A percentile compares a stretch with the other conserved stretches of the same genome.
Conservation (phyloP, 1,140 invertebrate species). For the Brachionus koreanus region DNA sequence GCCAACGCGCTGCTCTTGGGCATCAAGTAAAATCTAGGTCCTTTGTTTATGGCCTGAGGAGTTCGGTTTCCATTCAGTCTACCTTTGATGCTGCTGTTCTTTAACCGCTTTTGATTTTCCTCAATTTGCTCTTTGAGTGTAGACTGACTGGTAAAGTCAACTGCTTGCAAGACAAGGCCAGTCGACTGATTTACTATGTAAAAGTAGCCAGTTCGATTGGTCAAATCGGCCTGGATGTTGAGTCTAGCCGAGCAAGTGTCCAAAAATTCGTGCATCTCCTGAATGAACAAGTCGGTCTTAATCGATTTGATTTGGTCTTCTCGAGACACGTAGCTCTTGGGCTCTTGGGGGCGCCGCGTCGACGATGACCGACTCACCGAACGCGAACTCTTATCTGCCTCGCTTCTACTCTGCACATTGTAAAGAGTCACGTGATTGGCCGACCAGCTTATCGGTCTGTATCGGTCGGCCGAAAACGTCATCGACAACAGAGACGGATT, state of each 20-base stretch:
- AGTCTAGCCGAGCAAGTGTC: background rate
- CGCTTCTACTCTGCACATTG: background rate
- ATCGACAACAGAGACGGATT: background rate
- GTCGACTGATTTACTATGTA: constrained; percentile 41
- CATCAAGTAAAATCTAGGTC: constrained; percentile 41
- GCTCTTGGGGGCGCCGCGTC: background rate
- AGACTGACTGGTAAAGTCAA: constrained; percentile 14
- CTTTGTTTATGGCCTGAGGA: background rate
- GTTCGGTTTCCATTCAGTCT: background rate
- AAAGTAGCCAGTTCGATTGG: constrained; percentile 31
- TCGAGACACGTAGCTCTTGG: background rate
- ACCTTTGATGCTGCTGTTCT: constrained; percentile 29
- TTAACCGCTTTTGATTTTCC: constrained; percentile 14
- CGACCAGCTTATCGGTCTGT: constrained; percentile 30
- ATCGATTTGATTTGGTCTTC: background rate
- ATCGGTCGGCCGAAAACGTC: constrained; percentile 17
- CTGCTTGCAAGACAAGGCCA: constrained; percentile 30
- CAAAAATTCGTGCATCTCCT: background rate
- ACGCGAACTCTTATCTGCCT: background rate
- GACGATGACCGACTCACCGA: background rate
- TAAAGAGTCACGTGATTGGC: constrained; percentile 36
- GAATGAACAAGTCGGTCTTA: background rate
- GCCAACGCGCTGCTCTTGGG: background rate
- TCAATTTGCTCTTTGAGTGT: constrained; percentile 34
- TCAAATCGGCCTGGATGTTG: constrained; percentile 23